A percentile compares a stretch with the other conserved stretches of the same genome.
phyloP scores from a whole-genome alignment of 2,113 vertebrate species.

The Gallinago media region DNA sequence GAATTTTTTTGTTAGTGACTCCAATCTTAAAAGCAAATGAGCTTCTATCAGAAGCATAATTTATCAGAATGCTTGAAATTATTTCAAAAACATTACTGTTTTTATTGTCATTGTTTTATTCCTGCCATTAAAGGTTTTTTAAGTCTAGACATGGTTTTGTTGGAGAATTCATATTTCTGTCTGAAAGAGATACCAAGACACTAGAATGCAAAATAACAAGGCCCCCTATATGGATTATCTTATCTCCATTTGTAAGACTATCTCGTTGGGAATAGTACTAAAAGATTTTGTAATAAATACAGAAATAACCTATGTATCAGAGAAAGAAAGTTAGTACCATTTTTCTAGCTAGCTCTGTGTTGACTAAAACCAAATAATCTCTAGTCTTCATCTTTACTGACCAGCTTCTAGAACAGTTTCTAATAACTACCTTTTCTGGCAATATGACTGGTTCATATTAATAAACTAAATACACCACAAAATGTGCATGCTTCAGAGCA shows the following conservation, averaged over 20 bases:
- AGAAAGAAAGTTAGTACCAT: not conserved
- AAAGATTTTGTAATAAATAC: not conserved
- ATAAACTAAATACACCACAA: not conserved
- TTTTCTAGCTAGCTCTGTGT: not conserved
- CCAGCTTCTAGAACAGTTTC: not conserved
- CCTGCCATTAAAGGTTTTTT: not conserved
- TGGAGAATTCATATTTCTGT: not conserved
- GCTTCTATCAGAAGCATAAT: not conserved
- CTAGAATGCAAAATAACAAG: not conserved
- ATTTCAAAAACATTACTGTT: not conserved
- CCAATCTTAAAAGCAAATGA: not conserved
- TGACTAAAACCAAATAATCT: not conserved
- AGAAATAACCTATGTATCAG: not conserved
- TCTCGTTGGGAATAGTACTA: not conserved
- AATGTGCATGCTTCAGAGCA: not conserved
- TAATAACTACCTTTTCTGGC: not conserved
- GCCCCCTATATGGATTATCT: not conserved
- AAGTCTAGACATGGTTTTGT: not conserved
- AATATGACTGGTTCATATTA: not conserved
- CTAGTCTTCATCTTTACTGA: not conserved
- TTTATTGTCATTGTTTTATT: not conserved
- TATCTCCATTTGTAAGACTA: not conserved
- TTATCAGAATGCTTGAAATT: not conserved
- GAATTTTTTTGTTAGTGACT: not conserved
- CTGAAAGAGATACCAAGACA: not conserved